Evolutionary conservation across 2,888 invertebrate species (phyloP), one percentile per base, ranked within the genome.

Genomic region (Neuroscelio doddi): DNA sequence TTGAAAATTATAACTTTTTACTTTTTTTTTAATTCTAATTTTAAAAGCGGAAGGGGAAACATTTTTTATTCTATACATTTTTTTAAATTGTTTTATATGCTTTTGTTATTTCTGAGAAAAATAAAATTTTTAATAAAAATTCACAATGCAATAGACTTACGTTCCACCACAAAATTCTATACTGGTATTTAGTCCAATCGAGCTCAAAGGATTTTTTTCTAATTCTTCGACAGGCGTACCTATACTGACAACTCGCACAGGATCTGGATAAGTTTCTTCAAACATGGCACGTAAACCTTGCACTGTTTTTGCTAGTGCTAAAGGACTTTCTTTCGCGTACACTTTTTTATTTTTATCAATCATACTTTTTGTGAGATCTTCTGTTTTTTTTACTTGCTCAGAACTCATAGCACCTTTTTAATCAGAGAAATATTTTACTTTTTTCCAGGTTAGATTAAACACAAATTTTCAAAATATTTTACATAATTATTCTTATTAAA

Each of bases 141-240:
- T 21, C 21, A n/a, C n/a, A n/a, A n/a, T n/a, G n/a, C n/a, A n/a
- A n/a, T 21, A 21, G 5, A 21, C 89, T 86, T 80, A 90, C 90
- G 99, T 99, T 74, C 99, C 99, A 57, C 99, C 99, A 85, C 99
- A 99, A 87, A 99, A 99, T 86, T 99, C 99, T 3, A 99, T 94
- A 1, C 98, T 97, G 0, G 97, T 97, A 59, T 91, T 87, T 45
- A 89, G 89, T 0, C 93, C 98, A n/a, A n/a, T n/a, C n/a, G n/a
- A n/a, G n/a, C 93, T 90, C 51, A 92, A 89, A 0, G 98, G 98
- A 86, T 98, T 92, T 17, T 88, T 87, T 80, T 97, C 92, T 36
- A 99, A 87, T 38, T 94, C 89, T 72, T 97, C 97, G 3, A 99
- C 93, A 0, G 97, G 91, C 34, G 97, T 89, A 14, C 98, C 99